Evolutionary conservation across 2,113 vertebrate species (phyloP).

Genomic region (Hassar affinis): DNA sequence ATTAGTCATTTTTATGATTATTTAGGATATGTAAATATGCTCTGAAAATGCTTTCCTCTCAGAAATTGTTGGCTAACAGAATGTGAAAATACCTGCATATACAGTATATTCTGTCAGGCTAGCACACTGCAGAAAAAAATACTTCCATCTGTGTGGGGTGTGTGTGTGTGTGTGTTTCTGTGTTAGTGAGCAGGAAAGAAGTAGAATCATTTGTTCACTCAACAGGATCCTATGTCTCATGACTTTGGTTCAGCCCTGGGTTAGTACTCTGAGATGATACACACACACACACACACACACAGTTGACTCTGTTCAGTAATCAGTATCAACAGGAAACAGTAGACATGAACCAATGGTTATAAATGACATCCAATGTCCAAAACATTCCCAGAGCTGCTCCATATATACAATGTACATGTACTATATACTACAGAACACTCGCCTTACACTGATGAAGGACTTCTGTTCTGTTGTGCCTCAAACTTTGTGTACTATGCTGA

Average conservation of each 20-base stretch:
- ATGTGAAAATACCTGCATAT: not conserved
- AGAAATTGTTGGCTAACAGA: not conserved
- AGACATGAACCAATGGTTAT: conserved; percentile 26
- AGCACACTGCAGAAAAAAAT: not conserved
- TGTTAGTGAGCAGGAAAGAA: not conserved
- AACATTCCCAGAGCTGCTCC: conserved; percentile 1
- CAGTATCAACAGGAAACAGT: conserved; percentile 39
- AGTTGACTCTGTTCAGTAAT: not conserved
- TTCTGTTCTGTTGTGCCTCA: too few species aligned
- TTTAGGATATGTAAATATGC: not conserved
- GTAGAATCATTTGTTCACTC: not conserved
- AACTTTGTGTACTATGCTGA: too few species aligned
- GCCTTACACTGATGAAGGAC: too few species aligned
- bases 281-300: conserved; percentile 15
- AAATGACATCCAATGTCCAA: not conserved
- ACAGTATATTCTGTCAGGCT: not conserved
- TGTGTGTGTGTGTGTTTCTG: not conserved
- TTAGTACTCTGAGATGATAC: not conserved
- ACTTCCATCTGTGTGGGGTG: not conserved
- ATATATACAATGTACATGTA: not conserved
- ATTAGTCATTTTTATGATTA: not conserved
- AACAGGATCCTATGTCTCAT: not conserved
- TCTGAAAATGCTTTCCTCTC: too few species aligned
- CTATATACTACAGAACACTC: too few species aligned
- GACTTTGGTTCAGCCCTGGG: conserved; percentile 5